Evolutionary conservation across 2,888 invertebrate species (phyloP).

Genomic region (Baccha elongata): DNA sequence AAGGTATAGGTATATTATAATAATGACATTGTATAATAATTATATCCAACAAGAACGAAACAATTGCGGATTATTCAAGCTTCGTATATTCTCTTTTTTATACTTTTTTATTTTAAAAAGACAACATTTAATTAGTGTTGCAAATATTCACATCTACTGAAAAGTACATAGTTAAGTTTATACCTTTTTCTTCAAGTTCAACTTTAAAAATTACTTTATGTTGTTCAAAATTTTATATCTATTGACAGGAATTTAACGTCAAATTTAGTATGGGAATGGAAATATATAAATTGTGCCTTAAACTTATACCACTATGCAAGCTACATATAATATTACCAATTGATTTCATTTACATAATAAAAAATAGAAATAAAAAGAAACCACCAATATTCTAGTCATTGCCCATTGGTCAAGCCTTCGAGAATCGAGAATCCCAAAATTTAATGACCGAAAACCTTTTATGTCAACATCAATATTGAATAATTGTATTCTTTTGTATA

Average conservation of each 20-base stretch:
- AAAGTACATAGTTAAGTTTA: too few relatives aligned
- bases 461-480: slow-evolving; percentile 24
- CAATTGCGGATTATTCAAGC: too few relatives aligned
- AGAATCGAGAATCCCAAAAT: background rate
- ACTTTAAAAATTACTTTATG: too few relatives aligned
- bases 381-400: background rate
- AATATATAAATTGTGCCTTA: slow-evolving; percentile 59
- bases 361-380: background rate
- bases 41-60: too few relatives aligned
- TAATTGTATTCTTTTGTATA: slow-evolving; percentile 36
- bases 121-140: too few relatives aligned
- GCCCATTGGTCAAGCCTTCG: background rate
- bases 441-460: background rate
- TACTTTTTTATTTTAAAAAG: too few relatives aligned
- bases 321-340: slow-evolving; percentile 30
- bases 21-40: too few relatives aligned
- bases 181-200: too few relatives aligned
- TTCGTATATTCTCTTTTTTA: too few relatives aligned
- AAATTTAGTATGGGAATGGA: slow-evolving; percentile 25
- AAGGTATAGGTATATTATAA: too few relatives aligned
- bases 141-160: too few relatives aligned
- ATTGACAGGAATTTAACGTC: slow-evolving; percentile 29
- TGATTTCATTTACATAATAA: slow-evolving; percentile 55
- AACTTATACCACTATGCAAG: slow-evolving; percentile 30
- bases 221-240: background rate